Base-by-base conservation (phyloP, 2,888 invertebrate species). In the Eubasilissa splendida region DNA sequence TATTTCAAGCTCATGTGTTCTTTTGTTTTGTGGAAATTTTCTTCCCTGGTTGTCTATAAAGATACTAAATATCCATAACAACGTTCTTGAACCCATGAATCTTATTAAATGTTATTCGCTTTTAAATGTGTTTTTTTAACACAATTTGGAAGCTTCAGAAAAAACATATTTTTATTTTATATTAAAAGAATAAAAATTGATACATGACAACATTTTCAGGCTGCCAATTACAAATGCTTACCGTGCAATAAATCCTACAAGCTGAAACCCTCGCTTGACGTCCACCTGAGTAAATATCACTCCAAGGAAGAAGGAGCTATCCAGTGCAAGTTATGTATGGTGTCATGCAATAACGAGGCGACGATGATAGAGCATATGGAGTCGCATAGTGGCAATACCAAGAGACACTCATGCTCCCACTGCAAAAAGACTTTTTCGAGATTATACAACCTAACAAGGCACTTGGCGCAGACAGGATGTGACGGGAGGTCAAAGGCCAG, bases 211-310 rank as follows among this genome's bases (percentile, higher is more conserved):
- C 42, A 42, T 22, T 80, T 84, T 33, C 73, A 89, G 89, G 84
- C 86, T 80, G 88, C 88, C 3, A 87, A 88, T 77, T 88, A 88
- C 52, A 87, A 86, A 83, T 93, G 93, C 83, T 87, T 87, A 4
- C 88, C 92, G 84, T 97, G 96, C 85, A 91, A 92, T 11, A 95
- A 96, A 86, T 92, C 93, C 4, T 96, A 96, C 86, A 92, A 93
- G 85, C 92, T 94, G 56, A 91, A 93, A 86, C 89, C 92, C 50
- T 94, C 93, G 84, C 91, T 93, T 82, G 91, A 92, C 70, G 90
- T 93, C 8, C 96, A 96, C 87, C 87, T 91, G 14, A 89, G 91
- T 74, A 92, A 94, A 12, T 93, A 95, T 80, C 96, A 96, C 87
- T 93, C 94, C 70, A 92, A 89, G 82, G 85, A 86, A 52, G 90